Percentiles rank a stretch among this genome's conserved stretches.
phyloP scores from a whole-genome alignment of 2,888 invertebrate genomes.

The Ophion obscuratus region DNA sequence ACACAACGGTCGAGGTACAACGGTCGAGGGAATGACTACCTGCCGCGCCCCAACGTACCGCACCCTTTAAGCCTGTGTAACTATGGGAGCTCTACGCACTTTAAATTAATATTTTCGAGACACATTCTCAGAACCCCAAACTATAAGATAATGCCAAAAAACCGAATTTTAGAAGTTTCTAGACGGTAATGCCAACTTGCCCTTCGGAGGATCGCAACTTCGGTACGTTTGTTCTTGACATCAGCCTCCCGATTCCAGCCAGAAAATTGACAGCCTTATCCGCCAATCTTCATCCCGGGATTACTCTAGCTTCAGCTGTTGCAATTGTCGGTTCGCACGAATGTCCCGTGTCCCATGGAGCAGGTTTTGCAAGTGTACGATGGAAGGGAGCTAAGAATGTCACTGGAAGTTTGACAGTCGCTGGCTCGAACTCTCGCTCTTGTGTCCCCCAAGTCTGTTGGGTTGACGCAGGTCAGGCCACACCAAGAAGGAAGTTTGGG shows the following conservation, averaged over 20 bases:
- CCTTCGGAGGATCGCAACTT: not conserved
- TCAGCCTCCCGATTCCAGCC: not conserved
- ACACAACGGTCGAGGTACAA: too few relatives aligned
- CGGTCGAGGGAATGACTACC: too few relatives aligned
- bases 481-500: not conserved
- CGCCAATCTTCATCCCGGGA: not conserved
- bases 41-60: too few relatives aligned
- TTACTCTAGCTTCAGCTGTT: not conserved
- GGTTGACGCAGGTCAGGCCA: constrained; percentile 23
- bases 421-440: constrained; percentile 4
- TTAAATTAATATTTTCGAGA: too few relatives aligned
- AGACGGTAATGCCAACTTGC: not conserved
- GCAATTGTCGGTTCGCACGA: not conserved
- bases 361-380: not conserved
- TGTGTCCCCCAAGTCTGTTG: constrained; percentile 7
- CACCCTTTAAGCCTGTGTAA: too few relatives aligned
- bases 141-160: too few relatives aligned
- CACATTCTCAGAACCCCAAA: too few relatives aligned
- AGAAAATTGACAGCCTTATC: not conserved
- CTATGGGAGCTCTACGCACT: too few relatives aligned
- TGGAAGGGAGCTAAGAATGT: constrained; percentile 1
- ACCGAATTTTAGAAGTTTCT: too few relatives aligned
- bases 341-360: not conserved
- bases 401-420: constrained; percentile 11
- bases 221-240: not conserved